phyloP scores from a whole-genome alignment of 2,888 invertebrate species.

The Melanargia galathea region DNA sequence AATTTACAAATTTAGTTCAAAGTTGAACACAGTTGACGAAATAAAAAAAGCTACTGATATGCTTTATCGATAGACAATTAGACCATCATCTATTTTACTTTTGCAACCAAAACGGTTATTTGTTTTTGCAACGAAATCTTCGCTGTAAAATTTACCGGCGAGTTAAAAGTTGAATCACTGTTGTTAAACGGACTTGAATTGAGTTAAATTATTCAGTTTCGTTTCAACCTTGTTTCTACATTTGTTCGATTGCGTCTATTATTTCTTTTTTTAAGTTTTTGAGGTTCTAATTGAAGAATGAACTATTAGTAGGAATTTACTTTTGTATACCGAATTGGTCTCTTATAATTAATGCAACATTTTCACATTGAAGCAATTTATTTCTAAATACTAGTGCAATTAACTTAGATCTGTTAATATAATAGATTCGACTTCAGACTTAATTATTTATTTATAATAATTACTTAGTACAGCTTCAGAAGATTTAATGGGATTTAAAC shows the following conservation, averaged over 20 bases:
- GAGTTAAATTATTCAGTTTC: conserved; percentile 8
- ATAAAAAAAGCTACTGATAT: neutral
- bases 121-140: conserved; percentile 15
- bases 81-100: neutral
- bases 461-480: no score
- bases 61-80: neutral
- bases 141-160: conserved; percentile 10
- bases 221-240: conserved; percentile 21
- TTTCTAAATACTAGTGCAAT: no score
- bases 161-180: no score
- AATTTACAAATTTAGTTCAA: neutral
- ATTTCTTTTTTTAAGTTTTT: conserved; percentile 16
- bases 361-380: neutral
- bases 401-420: no score
- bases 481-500: no score
- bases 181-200: conserved; percentile 14
- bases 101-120: neutral
- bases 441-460: no score
- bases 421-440: no score
- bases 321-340: neutral
- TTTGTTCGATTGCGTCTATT: conserved; percentile 17
- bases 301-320: neutral
- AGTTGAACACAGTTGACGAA: neutral
- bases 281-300: conserved; percentile 12
- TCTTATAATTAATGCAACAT: neutral